These are phyloP conservation scores for Platysteira castanea DNA, from an alignment of 2,113 vertebrate species.

Conservation along the genomic window DNA sequence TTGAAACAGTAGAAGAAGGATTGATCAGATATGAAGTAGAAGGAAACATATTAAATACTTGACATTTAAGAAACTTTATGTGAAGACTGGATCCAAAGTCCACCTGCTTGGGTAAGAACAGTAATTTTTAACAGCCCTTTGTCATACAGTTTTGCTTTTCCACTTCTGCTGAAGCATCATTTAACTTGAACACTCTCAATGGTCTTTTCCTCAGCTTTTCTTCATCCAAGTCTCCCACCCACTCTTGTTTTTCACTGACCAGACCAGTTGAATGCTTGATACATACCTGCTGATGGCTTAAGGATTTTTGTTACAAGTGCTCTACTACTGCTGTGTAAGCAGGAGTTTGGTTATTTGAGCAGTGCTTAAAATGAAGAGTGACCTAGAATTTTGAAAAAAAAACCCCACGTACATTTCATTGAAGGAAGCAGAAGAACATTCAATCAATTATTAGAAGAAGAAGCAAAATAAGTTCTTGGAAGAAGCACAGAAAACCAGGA, in stretches of 20 bases:
- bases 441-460: neutral
- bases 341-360: neutral
- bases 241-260: neutral
- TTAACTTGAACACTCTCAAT: neutral
- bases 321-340: neutral
- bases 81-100: neutral
- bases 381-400: neutral
- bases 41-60: neutral
- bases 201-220: neutral
- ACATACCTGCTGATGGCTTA: neutral
- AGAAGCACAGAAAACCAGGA: neutral
- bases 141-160: neutral
- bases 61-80: neutral
- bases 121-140: neutral
- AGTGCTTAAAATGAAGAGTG: neutral
- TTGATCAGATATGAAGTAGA: neutral
- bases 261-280: neutral
- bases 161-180: neutral
- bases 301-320: neutral
- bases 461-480: neutral
- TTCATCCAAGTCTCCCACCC: neutral
- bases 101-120: neutral
- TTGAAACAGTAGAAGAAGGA: neutral
- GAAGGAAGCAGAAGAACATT: neutral
- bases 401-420: rapidly evolving